These are phyloP conservation scores for Ceratina australensis DNA, from an alignment of 1,140 invertebrate genomes.

Conservation along the genomic window DNA sequence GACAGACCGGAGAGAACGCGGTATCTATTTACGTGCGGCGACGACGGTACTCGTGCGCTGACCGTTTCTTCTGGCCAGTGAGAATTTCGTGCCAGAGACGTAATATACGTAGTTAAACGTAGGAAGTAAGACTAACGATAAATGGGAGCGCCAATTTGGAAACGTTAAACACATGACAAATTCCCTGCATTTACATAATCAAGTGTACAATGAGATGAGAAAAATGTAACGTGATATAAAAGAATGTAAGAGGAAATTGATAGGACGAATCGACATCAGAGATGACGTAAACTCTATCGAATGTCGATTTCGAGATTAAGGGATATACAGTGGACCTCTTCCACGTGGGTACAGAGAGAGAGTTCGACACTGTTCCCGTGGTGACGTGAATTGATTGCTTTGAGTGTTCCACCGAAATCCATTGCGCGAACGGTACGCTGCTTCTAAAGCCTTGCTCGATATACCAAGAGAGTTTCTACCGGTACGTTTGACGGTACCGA, in stretches of 20 bases:
- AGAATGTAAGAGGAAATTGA: not conserved
- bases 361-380: conserved; percentile 18
- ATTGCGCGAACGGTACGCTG: not conserved
- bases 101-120: no score
- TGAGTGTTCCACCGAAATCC: not conserved
- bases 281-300: not conserved
- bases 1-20: not conserved
- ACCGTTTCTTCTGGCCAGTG: no score
- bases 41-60: no score
- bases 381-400: conserved; percentile 42
- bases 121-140: no score
- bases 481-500: not conserved
- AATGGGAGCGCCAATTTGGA: no score
- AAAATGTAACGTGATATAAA: not conserved
- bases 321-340: not conserved
- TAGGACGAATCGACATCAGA: not conserved
- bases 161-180: no score
- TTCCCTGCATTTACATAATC: no score
- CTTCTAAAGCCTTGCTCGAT: not conserved
- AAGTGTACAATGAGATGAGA: not conserved
- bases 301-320: conserved; percentile 12
- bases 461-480: not conserved
- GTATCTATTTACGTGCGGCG: no score
- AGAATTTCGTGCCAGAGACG: no score
- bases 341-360: conserved; percentile 5